Evolutionary conservation across 2,113 vertebrate genomes (phyloP).

Genomic region (Cinclus cinclus): DNA sequence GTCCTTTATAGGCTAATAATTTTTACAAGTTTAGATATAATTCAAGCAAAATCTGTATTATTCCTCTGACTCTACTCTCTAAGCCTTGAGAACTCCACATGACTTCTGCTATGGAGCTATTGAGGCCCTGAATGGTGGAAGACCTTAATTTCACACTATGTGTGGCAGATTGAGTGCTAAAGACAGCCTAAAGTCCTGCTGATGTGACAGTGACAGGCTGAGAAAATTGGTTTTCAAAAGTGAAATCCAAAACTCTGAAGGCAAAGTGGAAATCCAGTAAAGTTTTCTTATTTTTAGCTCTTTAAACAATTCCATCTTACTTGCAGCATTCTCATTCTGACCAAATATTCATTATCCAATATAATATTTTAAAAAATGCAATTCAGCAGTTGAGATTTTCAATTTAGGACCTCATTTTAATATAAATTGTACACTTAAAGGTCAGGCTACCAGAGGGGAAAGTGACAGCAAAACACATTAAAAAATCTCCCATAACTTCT

Average conservation of each 20-base stretch:
- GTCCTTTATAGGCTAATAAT: not conserved
- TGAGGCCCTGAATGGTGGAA: not conserved
- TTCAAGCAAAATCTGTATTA: not conserved
- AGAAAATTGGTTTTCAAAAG: not conserved
- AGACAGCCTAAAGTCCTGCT: not conserved
- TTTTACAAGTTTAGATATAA: not conserved
- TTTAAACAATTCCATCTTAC: not conserved
- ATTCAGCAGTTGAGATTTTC: not conserved
- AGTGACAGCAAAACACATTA: not conserved
- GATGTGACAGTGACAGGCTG: not conserved
- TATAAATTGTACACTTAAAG: not conserved
- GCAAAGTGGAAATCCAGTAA: not conserved
- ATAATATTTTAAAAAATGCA: not conserved
- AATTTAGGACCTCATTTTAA: not conserved
- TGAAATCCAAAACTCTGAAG: not conserved
- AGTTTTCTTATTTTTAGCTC: not conserved
- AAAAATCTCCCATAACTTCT: not conserved
- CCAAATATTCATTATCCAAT: not conserved
- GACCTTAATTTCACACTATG: not conserved
- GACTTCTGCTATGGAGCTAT: not conserved
- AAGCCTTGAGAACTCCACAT: not conserved
- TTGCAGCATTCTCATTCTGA: not conserved
- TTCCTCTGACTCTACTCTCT: not conserved
- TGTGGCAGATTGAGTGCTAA: not conserved
- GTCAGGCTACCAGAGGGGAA: not conserved